Evolutionary conservation across 2,113 vertebrate genomes (phyloP).

Genomic region (Neofelis nebulosa): DNA sequence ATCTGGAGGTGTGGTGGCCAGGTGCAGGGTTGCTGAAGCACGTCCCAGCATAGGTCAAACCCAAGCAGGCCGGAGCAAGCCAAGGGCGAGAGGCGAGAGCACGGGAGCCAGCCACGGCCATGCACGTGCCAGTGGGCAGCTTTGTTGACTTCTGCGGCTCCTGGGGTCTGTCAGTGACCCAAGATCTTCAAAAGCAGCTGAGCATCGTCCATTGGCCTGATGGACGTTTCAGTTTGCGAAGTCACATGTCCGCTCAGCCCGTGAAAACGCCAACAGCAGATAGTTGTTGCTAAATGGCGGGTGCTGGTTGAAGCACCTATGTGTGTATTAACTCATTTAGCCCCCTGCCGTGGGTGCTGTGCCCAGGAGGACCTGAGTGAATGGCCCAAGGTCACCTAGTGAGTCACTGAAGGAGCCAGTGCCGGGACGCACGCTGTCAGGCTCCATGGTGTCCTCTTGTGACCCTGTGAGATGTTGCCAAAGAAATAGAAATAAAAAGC

Average conservation of each 20-base stretch:
- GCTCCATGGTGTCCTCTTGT: neutral
- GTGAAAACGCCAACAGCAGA: neutral
- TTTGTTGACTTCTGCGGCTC: neutral
- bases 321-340: fast-evolving
- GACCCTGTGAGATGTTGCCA: neutral
- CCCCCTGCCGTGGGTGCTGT: neutral
- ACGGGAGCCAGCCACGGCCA: neutral
- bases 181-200: neutral
- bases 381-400: neutral
- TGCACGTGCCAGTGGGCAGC: neutral
- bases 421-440: neutral
- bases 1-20: neutral
- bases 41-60: too few relatives aligned
- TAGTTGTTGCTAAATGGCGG: too few relatives aligned
- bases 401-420: neutral
- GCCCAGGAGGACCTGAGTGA: neutral
- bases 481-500: neutral
- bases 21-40: neutral
- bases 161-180: neutral
- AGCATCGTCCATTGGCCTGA: neutral
- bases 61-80: neutral
- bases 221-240: neutral
- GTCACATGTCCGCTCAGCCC: neutral
- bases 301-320: neutral
- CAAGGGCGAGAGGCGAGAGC: too few relatives aligned